Conservation (phyloP, 2,113 vertebrate genomes). For the Pollimyrus isidori region DNA sequence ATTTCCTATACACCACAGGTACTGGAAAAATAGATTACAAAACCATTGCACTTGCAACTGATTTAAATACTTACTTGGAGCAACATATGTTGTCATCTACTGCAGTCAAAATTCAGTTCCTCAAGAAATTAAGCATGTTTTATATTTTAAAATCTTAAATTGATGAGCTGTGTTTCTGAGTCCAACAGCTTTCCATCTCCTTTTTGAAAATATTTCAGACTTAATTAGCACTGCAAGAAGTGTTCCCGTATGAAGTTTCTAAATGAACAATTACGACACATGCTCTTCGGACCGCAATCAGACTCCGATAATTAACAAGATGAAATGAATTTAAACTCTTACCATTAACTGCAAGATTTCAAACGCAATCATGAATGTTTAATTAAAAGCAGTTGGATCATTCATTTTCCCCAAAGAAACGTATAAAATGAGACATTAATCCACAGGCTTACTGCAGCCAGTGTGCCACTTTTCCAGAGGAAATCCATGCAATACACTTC, state of each 20-base stretch:
- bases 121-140: not conserved
- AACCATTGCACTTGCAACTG: not conserved
- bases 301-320: constrained; percentile 58
- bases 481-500: constrained; percentile 26
- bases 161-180: not conserved
- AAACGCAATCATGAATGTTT: constrained; percentile 58
- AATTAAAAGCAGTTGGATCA: constrained; percentile 68
- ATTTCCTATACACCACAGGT: not conserved
- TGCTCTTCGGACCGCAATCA: constrained; percentile 17
- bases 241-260: not conserved
- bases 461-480: constrained; percentile 16
- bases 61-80: not conserved
- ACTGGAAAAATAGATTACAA: not conserved
- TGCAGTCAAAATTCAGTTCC: not conserved
- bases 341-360: constrained; percentile 50
- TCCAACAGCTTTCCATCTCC: constrained; percentile 8
- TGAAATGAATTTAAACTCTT: constrained; percentile 64
- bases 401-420: constrained; percentile 52
- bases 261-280: not conserved
- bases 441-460: constrained; percentile 32
- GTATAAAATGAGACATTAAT: constrained; percentile 65
- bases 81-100: not conserved
- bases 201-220: constrained; percentile 45
- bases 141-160: not conserved
- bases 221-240: constrained; percentile 41